These are phyloP conservation scores for Atta colombica DNA, from an alignment of 1,140 invertebrate species.

Conservation along the genomic window DNA sequence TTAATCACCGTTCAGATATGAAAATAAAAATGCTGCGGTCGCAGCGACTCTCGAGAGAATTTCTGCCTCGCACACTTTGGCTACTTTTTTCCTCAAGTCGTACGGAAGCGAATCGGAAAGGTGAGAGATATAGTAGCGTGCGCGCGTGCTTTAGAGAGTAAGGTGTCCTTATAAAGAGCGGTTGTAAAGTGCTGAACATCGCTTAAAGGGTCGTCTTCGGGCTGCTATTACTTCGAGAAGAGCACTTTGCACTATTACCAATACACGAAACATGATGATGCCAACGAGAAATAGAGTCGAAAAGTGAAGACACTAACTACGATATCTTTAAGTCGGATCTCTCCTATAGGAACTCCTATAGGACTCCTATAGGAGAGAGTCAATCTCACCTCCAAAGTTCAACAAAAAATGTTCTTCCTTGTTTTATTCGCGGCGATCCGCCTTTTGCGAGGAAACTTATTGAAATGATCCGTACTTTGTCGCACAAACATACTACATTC, in stretches of 20 bases:
- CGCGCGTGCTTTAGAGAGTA: no score
- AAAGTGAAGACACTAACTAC: background rate
- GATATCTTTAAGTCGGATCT: conserved; percentile 35
- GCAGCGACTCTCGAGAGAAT: conserved; percentile 25
- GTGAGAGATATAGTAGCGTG: no score
- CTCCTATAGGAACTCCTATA: no score
- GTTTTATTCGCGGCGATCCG: conserved; percentile 32
- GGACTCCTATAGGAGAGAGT: no score
- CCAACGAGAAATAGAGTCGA: conserved; percentile 54
- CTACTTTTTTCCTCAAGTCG: conserved; percentile 23
- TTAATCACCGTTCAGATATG: conserved; percentile 54
- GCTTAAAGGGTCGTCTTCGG: conserved; percentile 68
- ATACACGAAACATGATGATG: conserved; percentile 76
- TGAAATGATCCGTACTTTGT: background rate
- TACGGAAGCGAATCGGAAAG: conserved; percentile 17
- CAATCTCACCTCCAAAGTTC: conserved; percentile 16
- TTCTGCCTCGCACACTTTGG: conserved; percentile 33
- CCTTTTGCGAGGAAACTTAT: conserved; percentile 3
- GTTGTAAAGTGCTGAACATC: no score
- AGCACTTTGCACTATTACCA: conserved; percentile 80
- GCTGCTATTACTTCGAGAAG: conserved; percentile 79
- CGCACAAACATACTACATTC: conserved; percentile 49
- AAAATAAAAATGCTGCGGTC: conserved; percentile 54
- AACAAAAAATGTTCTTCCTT: conserved; percentile 34
- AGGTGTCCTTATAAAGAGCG: no score